Evolutionary conservation across 2,888 invertebrate species (phyloP).

Genomic region (Caenorhabditis sp.): DNA sequence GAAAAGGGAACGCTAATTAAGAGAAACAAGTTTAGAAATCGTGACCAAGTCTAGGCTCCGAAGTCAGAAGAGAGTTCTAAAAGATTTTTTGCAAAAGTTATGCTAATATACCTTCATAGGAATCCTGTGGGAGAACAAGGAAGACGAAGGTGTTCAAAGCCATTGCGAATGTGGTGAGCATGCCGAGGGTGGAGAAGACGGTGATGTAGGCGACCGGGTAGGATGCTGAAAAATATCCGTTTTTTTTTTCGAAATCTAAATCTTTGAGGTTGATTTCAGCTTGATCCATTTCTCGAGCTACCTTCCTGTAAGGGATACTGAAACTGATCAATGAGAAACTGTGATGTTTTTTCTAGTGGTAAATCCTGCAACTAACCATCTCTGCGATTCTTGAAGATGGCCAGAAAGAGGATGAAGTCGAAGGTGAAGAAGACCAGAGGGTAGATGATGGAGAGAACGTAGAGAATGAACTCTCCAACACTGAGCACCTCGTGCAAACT

Average conservation of each 20-base stretch:
- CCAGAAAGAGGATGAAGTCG: not conserved
- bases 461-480: not conserved
- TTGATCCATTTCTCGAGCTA: too few relatives aligned
- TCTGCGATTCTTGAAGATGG: not conserved
- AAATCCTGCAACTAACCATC: slow-evolving; percentile 16
- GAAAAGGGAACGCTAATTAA: slow-evolving; percentile 30
- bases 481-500: not conserved
- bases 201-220: slow-evolving; percentile 8
- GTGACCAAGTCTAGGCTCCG: not conserved
- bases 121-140: not conserved
- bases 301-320: too few relatives aligned
- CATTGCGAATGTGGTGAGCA: slow-evolving; percentile 1
- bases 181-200: slow-evolving; percentile 4
- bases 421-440: slow-evolving; percentile 16
- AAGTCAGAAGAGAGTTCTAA: not conserved
- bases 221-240: slow-evolving; percentile 8
- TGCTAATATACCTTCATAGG: not conserved
- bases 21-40: too few relatives aligned
- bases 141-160: not conserved
- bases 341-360: too few relatives aligned
- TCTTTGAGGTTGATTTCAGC: too few relatives aligned
- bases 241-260: too few relatives aligned
- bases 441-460: not conserved
- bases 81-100: not conserved
- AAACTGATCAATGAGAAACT: too few relatives aligned